phyloP scores from a whole-genome alignment of 2,113 vertebrate genomes.

The Zosterops borbonicus region DNA sequence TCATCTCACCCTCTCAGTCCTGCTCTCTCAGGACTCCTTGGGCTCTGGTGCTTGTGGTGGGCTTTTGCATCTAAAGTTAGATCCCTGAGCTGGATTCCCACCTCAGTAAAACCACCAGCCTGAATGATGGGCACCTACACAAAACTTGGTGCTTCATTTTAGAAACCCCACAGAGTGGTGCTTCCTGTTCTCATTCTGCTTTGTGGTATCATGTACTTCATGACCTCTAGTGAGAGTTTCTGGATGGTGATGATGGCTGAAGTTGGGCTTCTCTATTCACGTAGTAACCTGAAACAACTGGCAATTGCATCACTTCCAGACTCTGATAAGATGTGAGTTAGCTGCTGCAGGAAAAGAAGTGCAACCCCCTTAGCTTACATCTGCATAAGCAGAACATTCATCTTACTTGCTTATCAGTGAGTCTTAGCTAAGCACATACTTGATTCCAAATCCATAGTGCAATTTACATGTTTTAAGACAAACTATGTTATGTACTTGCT shows the following conservation, averaged over 20 bases:
- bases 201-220: not conserved
- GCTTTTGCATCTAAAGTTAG: not conserved
- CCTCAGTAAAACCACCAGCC: not conserved
- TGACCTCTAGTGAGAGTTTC: not conserved
- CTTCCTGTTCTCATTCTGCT: not conserved
- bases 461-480: not conserved
- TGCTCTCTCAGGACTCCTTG: not conserved
- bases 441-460: not conserved
- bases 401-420: not conserved
- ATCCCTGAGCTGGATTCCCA: not conserved
- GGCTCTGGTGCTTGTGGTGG: not conserved
- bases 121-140: not conserved
- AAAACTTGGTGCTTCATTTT: not conserved
- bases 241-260: not conserved
- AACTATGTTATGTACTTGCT: not conserved
- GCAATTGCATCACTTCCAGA: not conserved
- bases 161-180: not conserved
- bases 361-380: not conserved
- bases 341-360: not conserved
- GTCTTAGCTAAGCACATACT: not conserved
- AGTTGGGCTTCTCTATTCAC: not conserved
- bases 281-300: not conserved
- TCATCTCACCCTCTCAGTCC: not conserved
- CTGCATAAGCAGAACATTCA: not conserved
- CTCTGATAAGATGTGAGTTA: not conserved